Evolutionary conservation across 2,888 invertebrate genomes (phyloP), one percentile per base, ranked within the genome.

Genomic region (Agapetus fuscipes): DNA sequence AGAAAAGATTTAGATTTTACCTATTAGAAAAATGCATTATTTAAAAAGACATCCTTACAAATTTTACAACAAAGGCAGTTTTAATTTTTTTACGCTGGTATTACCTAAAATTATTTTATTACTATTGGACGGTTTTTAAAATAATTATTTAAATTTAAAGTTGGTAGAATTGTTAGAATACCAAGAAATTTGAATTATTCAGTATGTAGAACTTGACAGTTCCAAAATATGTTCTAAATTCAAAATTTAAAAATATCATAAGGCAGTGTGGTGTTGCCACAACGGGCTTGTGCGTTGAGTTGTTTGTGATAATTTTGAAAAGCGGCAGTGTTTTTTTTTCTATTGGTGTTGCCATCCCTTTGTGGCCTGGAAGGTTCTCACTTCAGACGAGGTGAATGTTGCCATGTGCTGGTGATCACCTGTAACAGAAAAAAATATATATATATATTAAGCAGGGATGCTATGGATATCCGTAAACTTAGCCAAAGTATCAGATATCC

Each of bases 361-460:
- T 2, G 64, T 58, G 4, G 70, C 66, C 51, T 70, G 70, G 63
- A 70, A 70, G 1, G 69, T 68, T 45, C 69, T 59, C 1, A 69
- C 67, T 58, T 70, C 70, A 3, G 68, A 66, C 15, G 69, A 63
- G n/a, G 68, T 60, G 51, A 69, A 70, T 1, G 69, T 68, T 3
- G 66, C 55, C 43, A 69, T 50, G 12, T 68, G 69, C 59, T 67
- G 66, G 25, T 65, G 62, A 24, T 43, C 36, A 52, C 64, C 69
- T 69, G 54, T 2, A 58, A 59, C 7, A 37, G 17, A 28, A 31
- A 37, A 26, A 17, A 43, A 27, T 4, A 30, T 17, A 7, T 11
- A 27, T 16, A 33, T 28, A 12, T n/a, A n/a, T n/a, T n/a, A n/a
- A n/a, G n/a, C n/a, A n/a, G n/a, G n/a, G n/a, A n/a, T n/a, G n/a